Evolutionary conservation across 2,888 invertebrate genomes (phyloP).

Genomic region (Lutraria lutraria): DNA sequence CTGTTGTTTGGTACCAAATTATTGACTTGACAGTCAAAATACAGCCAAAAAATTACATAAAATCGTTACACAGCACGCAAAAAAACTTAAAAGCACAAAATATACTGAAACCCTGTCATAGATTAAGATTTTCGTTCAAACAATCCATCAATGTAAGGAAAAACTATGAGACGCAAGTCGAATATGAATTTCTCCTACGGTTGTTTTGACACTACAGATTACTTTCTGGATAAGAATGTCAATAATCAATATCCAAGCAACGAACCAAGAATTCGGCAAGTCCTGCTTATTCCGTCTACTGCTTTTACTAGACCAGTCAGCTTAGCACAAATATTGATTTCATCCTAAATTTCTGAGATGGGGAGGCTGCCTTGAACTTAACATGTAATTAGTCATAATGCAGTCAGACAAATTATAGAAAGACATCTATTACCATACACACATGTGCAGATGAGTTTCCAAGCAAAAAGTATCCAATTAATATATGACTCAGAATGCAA

Average conservation of each 20-base stretch:
- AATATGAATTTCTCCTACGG: too few relatives aligned
- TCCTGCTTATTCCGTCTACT: neutral
- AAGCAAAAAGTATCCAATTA: neutral
- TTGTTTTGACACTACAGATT: too few relatives aligned
- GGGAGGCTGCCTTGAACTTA: neutral
- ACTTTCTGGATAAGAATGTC: neutral
- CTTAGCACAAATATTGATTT: slow-evolving; percentile 11
- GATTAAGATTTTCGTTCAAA: too few relatives aligned
- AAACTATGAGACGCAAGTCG: too few relatives aligned
- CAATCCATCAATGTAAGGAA: too few relatives aligned
- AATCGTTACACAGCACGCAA: too few relatives aligned
- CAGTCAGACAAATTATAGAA: neutral
- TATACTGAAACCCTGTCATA: too few relatives aligned
- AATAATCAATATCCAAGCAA: neutral
- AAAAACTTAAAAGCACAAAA: too few relatives aligned
- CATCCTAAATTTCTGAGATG: neutral
- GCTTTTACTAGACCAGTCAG: neutral
- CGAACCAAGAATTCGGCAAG: neutral
- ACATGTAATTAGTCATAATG: neutral
- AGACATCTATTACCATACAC: neutral
- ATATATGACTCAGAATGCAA: slow-evolving; percentile 15
- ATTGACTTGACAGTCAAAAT: too few relatives aligned
- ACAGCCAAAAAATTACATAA: too few relatives aligned
- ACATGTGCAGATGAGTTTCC: neutral
- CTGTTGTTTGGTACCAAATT: too few relatives aligned